A percentile compares a stretch with the other conserved stretches of the same genome.
Evolutionary conservation across 2,888 invertebrate species (phyloP).

Genomic region (Beris chalybata): DNA sequence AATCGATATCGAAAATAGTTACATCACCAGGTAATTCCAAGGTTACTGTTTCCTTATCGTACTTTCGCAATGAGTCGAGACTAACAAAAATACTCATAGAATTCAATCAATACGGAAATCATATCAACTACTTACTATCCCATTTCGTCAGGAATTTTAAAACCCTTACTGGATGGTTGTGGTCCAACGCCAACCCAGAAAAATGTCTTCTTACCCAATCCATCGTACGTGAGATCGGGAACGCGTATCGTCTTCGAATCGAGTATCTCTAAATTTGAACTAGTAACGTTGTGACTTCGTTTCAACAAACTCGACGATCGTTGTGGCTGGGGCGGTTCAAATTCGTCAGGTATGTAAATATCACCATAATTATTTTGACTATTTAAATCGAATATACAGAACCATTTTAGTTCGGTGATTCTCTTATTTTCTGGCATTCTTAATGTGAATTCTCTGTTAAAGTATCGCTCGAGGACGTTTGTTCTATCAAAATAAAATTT

Average conservation of each 20-base stretch:
- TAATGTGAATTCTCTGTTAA: conserved; percentile 81
- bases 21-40: conserved; percentile 79
- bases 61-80: conserved; percentile 75
- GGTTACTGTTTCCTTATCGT: conserved; percentile 71
- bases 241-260: conserved; percentile 81
- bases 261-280: conserved; percentile 71
- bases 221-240: conserved; percentile 76
- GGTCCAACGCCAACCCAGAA: conserved; percentile 90
- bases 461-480: conserved; percentile 81
- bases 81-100: conserved; percentile 57
- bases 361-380: conserved; percentile 89
- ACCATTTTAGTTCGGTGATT: conserved; percentile 85
- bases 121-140: conserved; percentile 77
- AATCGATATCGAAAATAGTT: conserved; percentile 79
- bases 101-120: neutral
- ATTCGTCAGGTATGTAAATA: conserved; percentile 86
- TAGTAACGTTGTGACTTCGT: conserved; percentile 68
- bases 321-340: conserved; percentile 79
- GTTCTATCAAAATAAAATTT: conserved; percentile 61
- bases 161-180: conserved; percentile 80
- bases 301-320: conserved; percentile 60
- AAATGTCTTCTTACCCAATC: conserved; percentile 73
- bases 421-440: conserved; percentile 82
- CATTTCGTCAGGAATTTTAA: conserved; percentile 83
- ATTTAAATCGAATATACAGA: conserved; percentile 84